Percentiles rank a stretch among this genome's conserved stretches.
Conservation (phyloP, 2,888 invertebrate species). For the Tipula confusa region DNA sequence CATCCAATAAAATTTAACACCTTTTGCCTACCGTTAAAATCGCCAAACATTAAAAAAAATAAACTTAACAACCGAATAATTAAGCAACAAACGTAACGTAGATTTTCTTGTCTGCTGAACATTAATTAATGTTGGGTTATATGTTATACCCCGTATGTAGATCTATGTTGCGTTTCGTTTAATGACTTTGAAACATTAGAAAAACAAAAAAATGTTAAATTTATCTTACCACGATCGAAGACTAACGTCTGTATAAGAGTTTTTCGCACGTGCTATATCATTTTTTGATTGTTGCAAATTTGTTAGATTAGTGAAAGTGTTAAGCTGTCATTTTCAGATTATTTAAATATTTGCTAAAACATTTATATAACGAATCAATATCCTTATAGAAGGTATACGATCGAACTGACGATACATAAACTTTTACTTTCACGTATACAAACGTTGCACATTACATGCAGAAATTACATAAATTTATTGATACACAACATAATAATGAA, state of each 20-base stretch:
- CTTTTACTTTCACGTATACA: background rate
- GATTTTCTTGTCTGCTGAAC: constrained; percentile 12
- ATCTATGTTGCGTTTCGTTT: background rate
- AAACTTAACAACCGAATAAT: background rate
- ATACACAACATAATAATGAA: background rate
- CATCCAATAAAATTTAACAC: background rate
- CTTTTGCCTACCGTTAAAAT: background rate
- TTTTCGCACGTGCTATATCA: background rate
- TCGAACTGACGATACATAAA: no score
- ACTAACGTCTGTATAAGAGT: background rate
- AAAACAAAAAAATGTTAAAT: background rate
- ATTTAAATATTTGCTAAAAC: background rate
- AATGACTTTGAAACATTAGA: background rate
- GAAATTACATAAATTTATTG: background rate
- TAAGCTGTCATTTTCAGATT: background rate
- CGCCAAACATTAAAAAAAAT: background rate
- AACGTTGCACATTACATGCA: background rate
- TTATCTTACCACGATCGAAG: background rate
- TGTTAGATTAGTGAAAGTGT: background rate
- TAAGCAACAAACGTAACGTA: background rate
- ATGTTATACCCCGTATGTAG: background rate
- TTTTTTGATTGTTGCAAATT: background rate
- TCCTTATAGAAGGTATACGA: no score
- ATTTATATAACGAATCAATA: background rate
- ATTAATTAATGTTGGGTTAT: background rate